Conservation (phyloP, 2,113 vertebrate genomes). For the Albula glossodonta region DNA sequence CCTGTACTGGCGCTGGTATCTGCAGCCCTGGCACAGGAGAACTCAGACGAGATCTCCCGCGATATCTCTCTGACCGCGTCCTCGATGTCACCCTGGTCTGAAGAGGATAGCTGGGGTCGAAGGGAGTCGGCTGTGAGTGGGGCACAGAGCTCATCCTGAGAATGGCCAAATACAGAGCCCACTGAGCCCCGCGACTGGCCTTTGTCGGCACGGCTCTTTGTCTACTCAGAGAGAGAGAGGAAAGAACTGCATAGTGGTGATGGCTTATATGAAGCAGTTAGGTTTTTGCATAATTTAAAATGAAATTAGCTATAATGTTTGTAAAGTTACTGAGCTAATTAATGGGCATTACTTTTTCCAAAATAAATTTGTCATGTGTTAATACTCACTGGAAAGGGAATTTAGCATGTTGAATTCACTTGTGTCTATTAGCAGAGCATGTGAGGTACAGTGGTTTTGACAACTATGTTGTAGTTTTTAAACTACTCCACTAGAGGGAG, state of each 20-base stretch:
- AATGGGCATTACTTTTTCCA: no score
- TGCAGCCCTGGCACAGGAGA: slow-evolving; percentile 71
- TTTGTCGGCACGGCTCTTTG: slow-evolving; percentile 58
- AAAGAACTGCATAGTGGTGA: neutral
- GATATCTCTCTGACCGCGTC: slow-evolving; percentile 73
- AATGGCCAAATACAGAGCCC: slow-evolving; percentile 56
- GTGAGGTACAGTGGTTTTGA: neutral
- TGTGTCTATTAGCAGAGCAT: neutral
- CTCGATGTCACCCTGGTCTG: slow-evolving; percentile 61
- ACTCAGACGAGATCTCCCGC: slow-evolving; percentile 75
- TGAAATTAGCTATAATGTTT: no score
- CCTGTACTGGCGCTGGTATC: slow-evolving; percentile 58
- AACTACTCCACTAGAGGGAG: neutral
- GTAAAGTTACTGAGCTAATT: no score
- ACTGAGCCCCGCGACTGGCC: slow-evolving; percentile 59
- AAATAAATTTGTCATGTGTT: no score
- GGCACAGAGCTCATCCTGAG: slow-evolving; percentile 74
- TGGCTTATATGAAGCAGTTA: no score
- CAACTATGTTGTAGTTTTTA: neutral
- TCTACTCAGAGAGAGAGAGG: slow-evolving; percentile 46
- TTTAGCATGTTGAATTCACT: no score
- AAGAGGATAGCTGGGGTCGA: slow-evolving; percentile 51
- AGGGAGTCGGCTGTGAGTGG: slow-evolving; percentile 62
- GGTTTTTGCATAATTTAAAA: no score
- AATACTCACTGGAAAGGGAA: no score